A percentile compares a stretch with the other conserved stretches of the same genome.
Evolutionary conservation across 2,797 vertebrate genomes (phyloP).

Genomic region (Helicolenus hilgendorfi): DNA sequence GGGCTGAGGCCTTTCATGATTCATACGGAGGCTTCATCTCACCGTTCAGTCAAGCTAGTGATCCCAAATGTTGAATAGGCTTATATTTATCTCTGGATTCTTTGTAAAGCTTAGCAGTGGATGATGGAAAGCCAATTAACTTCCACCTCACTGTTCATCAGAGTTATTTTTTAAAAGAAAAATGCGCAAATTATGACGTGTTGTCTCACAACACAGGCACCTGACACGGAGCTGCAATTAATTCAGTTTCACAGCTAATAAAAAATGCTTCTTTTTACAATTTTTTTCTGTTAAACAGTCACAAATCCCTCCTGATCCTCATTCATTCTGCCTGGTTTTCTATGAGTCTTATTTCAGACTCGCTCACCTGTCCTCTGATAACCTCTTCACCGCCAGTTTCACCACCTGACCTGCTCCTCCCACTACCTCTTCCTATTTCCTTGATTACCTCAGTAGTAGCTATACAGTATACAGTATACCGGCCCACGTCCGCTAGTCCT

Average conservation of each 20-base stretch:
- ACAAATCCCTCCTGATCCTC: too few species aligned
- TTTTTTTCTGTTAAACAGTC: background rate
- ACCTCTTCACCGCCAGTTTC: background rate
- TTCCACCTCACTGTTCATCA: slow-evolving; percentile 36
- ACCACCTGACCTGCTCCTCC: background rate
- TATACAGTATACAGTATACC: background rate
- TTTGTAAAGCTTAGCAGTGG: slow-evolving; percentile 56
- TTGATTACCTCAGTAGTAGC: background rate
- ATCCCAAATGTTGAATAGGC: slow-evolving; percentile 66
- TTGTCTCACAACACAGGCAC: slow-evolving; percentile 1
- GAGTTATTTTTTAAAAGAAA: background rate
- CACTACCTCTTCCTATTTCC: background rate
- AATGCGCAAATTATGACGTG: background rate
- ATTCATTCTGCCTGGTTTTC: background rate
- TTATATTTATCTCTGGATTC: slow-evolving; percentile 40
- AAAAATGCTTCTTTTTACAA: background rate
- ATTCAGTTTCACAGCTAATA: background rate
- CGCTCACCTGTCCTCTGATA: background rate
- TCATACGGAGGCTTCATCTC: slow-evolving; percentile 68
- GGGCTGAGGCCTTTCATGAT: slow-evolving; percentile 75
- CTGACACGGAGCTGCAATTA: background rate
- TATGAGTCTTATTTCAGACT: background rate
- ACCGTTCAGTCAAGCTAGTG: slow-evolving; percentile 63
- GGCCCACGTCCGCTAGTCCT: background rate
- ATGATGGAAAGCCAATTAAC: slow-evolving; percentile 62